phyloP scores from a whole-genome alignment of 2,888 invertebrate species.

The Catocala fraxini region DNA sequence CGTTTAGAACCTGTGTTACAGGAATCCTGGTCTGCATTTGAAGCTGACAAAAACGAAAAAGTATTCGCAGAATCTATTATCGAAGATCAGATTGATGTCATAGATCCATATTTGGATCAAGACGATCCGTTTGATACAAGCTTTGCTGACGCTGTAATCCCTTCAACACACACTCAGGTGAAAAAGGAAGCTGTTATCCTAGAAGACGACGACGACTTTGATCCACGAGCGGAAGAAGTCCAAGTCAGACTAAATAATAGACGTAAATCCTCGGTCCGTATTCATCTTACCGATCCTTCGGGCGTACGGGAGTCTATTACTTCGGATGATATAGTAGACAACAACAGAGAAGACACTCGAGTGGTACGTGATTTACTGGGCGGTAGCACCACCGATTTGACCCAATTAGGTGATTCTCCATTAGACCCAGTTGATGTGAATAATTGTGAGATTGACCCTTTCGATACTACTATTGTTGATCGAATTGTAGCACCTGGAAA shows the following conservation, averaged over 20 bases:
- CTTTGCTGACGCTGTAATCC: conserved; percentile 92
- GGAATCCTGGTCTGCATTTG: conserved; percentile 90
- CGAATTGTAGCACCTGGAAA: conserved; percentile 91
- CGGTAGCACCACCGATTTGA: conserved; percentile 92
- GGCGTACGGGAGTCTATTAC: conserved; percentile 88
- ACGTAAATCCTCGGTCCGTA: conserved; percentile 85
- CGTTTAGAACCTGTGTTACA: conserved; percentile 78
- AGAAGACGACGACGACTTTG: conserved; percentile 88
- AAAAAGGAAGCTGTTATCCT: conserved; percentile 75
- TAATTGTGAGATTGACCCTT: conserved; percentile 91
- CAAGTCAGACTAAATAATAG: conserved; percentile 74
- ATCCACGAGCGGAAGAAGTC: conserved; percentile 89
- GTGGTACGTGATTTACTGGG: conserved; percentile 90
- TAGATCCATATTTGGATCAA: conserved; percentile 85
- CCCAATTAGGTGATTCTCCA: conserved; percentile 90
- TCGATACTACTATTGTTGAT: conserved; percentile 94
- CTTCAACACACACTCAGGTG: conserved; percentile 71
- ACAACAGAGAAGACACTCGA: conserved; percentile 66
- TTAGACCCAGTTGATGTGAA: conserved; percentile 89
- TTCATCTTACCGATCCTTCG: conserved; percentile 89
- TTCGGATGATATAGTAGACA: conserved; percentile 80
- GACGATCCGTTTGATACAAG: conserved; percentile 96
- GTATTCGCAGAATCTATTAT: conserved; percentile 81
- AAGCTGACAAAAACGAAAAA: conserved; percentile 81
- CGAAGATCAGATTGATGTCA: conserved; percentile 80